Conservation (phyloP, 2,797 vertebrate genomes). For the Furcifer pardalis region DNA sequence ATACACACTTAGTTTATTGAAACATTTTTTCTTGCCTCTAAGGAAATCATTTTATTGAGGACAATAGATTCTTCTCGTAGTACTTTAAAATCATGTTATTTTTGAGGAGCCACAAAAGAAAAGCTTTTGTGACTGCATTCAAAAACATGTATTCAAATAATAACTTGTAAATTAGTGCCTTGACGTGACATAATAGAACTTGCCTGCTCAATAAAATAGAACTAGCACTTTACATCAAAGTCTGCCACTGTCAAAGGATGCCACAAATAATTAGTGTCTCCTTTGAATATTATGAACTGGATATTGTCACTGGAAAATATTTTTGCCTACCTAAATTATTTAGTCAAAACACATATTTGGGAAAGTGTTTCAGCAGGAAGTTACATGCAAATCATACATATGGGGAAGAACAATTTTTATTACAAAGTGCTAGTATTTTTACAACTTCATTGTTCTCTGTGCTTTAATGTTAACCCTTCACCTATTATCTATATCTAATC, state of each 20-base stretch:
- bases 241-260: conserved; percentile 44
- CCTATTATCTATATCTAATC: not conserved
- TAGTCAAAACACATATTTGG: conserved; percentile 60
- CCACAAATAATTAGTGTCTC: conserved; percentile 36
- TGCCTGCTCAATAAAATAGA: conserved; percentile 29
- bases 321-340: conserved; percentile 62
- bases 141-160: conserved; percentile 17
- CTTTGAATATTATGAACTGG: not conserved
- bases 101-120: not conserved
- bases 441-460: not conserved
- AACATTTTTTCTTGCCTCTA: not conserved
- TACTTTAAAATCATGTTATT: conserved; percentile 21
- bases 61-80: not conserved
- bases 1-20: conserved; percentile 7
- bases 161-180: conserved; percentile 27
- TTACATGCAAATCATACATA: conserved; percentile 43
- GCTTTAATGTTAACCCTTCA: conserved; percentile 33
- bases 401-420: conserved; percentile 48
- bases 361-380: conserved; percentile 55
- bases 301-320: conserved; percentile 31
- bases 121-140: not conserved
- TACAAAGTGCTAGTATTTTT: conserved; percentile 1
- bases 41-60: conserved; percentile 18
- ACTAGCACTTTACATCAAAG: conserved; percentile 52
- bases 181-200: conserved; percentile 21